Conservation (phyloP, 2,888 invertebrate genomes). For the Lithophane ornitopus region DNA sequence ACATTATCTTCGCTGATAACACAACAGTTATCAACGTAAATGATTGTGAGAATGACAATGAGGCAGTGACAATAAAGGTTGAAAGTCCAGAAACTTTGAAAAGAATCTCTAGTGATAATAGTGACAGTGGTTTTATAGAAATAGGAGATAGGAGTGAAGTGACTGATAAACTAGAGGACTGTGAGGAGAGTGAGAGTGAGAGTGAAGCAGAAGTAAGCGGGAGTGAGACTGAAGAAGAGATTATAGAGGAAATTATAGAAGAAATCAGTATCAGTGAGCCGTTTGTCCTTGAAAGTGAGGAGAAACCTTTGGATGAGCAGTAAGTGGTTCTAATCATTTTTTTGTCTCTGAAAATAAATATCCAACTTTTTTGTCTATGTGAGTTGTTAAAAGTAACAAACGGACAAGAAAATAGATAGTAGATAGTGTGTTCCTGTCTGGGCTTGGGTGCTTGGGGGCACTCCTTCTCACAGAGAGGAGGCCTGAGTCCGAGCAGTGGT, state of each 20-base stretch:
- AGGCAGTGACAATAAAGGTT: slow-evolving; percentile 77
- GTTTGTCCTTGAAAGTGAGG: slow-evolving; percentile 18
- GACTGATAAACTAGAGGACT: slow-evolving; percentile 66
- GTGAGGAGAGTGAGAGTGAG: slow-evolving; percentile 74
- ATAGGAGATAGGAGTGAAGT: slow-evolving; percentile 82
- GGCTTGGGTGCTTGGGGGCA: too few species aligned
- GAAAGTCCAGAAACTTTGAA: slow-evolving; percentile 77
- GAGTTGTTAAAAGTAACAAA: neutral
- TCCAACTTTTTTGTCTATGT: neutral
- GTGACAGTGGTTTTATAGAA: slow-evolving; percentile 89
- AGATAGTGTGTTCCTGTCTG: neutral
- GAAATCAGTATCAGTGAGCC: slow-evolving; percentile 61
- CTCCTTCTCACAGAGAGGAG: neutral
- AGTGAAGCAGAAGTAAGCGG: slow-evolving; percentile 77
- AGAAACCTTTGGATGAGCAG: slow-evolving; percentile 47
- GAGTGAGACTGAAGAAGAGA: slow-evolving; percentile 74
- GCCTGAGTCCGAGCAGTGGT: too few species aligned
- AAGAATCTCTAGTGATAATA: slow-evolving; percentile 86
- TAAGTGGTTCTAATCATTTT: slow-evolving; percentile 52
- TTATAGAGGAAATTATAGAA: slow-evolving; percentile 73
- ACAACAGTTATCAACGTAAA: slow-evolving; percentile 81
- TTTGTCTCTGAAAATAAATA: neutral
- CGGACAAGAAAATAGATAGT: too few species aligned
- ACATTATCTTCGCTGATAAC: slow-evolving; percentile 76
- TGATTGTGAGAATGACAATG: slow-evolving; percentile 64